These are phyloP conservation scores for Cosmopolites sordidus DNA, from an alignment of 2,888 invertebrate species.

Conservation along the genomic window DNA sequence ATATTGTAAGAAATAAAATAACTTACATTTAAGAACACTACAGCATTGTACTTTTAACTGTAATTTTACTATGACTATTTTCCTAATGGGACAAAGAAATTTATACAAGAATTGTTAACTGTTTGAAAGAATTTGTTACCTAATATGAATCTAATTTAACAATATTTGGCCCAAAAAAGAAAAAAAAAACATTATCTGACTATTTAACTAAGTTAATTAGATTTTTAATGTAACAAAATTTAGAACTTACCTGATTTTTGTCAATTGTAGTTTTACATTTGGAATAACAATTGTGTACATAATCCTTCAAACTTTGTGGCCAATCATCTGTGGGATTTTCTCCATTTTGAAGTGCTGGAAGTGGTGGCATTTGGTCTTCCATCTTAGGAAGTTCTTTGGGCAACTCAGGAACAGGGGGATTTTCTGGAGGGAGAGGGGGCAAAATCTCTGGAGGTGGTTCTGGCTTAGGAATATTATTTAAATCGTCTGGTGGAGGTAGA, in stretches of 20 bases:
- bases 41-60: no score
- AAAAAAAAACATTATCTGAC: not conserved
- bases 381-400: not conserved
- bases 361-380: not conserved
- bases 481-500: slow-evolving; percentile 50
- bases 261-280: slow-evolving; percentile 85
- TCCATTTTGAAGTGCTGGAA: slow-evolving; percentile 12
- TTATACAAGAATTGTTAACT: no score
- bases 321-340: slow-evolving; percentile 64
- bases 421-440: slow-evolving; percentile 45
- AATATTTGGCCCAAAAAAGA: no score
- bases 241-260: slow-evolving; percentile 65
- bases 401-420: not conserved
- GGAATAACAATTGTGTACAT: slow-evolving; percentile 88
- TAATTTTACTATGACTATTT: no score
- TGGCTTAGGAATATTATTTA: slow-evolving; percentile 46
- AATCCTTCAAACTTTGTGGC: slow-evolving; percentile 68
- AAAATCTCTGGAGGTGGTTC: slow-evolving; percentile 55
- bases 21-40: no score
- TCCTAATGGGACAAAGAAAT: no score
- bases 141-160: no score
- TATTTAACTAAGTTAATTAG: not conserved
- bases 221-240: not conserved
- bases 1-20: no score
- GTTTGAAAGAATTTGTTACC: no score